Conservation (phyloP, 2,797 vertebrate genomes). For the Neopelma chrysocephalum region DNA sequence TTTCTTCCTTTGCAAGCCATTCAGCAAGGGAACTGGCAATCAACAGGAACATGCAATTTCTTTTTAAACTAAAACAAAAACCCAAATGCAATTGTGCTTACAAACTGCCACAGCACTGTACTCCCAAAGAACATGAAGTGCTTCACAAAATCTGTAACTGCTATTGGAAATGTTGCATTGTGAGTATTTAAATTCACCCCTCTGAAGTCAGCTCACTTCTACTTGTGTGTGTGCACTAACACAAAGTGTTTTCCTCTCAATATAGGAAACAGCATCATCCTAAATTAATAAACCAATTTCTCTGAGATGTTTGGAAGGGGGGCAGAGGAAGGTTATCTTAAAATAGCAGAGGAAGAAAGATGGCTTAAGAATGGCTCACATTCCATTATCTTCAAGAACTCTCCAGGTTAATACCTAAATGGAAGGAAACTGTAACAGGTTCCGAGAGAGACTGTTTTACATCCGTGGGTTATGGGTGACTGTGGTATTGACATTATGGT, state of each 20-base stretch:
- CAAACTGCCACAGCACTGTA: background rate
- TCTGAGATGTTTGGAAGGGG: background rate
- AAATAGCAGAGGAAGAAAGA: background rate
- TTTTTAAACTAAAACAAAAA: background rate
- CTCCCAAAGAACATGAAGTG: too few species aligned
- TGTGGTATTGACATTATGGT: accelerated
- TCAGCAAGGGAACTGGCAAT: background rate
- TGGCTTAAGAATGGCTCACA: background rate
- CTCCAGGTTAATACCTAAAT: background rate
- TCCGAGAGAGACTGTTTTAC: background rate
- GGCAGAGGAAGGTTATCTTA: background rate
- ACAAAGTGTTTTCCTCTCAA: background rate
- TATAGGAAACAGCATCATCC: background rate
- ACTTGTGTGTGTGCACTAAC: background rate
- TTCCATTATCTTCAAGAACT: background rate
- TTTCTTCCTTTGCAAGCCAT: background rate
- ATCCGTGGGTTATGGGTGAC: background rate
- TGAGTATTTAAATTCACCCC: background rate
- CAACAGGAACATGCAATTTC: background rate
- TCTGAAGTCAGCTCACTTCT: background rate
- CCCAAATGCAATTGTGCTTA: accelerated
- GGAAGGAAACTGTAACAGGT: background rate
- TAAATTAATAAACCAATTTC: background rate
- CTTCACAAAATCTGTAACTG: background rate
- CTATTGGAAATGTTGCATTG: background rate